A percentile compares a stretch with the other conserved stretches of the same genome.
These are phyloP conservation scores for Platorchestia sp. DNA, from an alignment of 1,140 invertebrate genomes.

Conservation along the genomic window DNA sequence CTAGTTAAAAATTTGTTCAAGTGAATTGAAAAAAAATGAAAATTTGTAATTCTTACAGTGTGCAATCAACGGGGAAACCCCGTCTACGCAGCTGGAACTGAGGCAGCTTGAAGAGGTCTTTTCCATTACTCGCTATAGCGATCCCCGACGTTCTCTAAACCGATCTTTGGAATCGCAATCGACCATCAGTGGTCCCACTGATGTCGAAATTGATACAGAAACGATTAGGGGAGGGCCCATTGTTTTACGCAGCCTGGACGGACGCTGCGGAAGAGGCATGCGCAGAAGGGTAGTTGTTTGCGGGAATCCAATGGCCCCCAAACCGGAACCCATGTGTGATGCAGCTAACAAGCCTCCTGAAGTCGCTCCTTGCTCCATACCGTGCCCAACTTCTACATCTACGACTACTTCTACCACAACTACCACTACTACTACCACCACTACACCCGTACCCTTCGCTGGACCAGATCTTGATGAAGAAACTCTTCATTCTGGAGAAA, in stretches of 20 bases:
- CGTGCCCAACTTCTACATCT: slow-evolving; percentile 64
- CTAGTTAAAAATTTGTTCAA: neutral
- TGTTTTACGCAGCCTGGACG: neutral
- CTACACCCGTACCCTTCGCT: slow-evolving; percentile 52
- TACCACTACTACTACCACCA: slow-evolving; percentile 59
- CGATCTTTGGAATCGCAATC: neutral
- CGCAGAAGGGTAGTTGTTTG: slow-evolving; percentile 58
- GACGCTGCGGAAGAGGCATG: slow-evolving; percentile 60
- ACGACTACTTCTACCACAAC: slow-evolving; percentile 63
- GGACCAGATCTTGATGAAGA: neutral
- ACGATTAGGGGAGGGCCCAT: neutral
- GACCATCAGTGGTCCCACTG: neutral
- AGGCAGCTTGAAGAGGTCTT: slow-evolving; percentile 29
- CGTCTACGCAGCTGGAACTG: slow-evolving; percentile 23
- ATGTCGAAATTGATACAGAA: neutral
- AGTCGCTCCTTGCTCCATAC: slow-evolving; percentile 59
- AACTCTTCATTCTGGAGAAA: slow-evolving; percentile 29
- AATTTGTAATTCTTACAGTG: neutral
- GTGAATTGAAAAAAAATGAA: neutral
- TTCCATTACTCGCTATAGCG: slow-evolving; percentile 41
- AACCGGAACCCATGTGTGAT: slow-evolving; percentile 56
- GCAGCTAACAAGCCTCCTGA: slow-evolving; percentile 56
- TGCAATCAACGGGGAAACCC: neutral
- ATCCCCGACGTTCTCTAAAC: neutral
- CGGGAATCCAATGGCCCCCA: slow-evolving; percentile 43